Evolutionary conservation across 2,797 vertebrate genomes (phyloP).

Genomic region (Cebuella pygmaea): DNA sequence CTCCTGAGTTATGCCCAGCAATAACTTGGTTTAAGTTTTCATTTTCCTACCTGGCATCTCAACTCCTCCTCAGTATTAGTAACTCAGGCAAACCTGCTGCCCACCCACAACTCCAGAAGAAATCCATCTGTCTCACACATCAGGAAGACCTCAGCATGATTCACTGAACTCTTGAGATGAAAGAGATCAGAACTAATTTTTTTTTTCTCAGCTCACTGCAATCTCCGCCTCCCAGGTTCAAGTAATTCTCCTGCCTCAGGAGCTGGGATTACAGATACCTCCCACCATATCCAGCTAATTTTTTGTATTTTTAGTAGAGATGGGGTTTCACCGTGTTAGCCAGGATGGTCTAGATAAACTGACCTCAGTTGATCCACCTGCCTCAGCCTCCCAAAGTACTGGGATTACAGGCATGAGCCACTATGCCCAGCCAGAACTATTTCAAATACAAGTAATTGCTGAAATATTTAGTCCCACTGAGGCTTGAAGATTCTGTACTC

Average conservation of each 20-base stretch:
- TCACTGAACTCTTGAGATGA: not conserved
- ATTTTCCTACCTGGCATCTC: not conserved
- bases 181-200: not conserved
- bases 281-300: not conserved
- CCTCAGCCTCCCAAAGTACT: not conserved
- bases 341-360: not conserved
- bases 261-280: not conserved
- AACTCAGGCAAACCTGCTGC: not conserved
- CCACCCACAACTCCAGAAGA: not conserved
- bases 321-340: not conserved
- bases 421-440: not conserved
- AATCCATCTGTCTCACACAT: not conserved
- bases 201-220: not conserved
- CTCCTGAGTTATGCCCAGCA: not conserved
- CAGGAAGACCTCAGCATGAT: not conserved
- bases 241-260: not conserved
- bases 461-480: not conserved
- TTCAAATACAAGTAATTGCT: conserved; percentile 32
- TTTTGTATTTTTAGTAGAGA: not conserved
- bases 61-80: not conserved
- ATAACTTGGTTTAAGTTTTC: not conserved
- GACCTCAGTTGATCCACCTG: not conserved
- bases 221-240: not conserved
- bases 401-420: not conserved
- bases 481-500: conserved; percentile 8